Evolutionary conservation across 2,888 invertebrate species (phyloP).

Genomic region (Griposia aprilina): DNA sequence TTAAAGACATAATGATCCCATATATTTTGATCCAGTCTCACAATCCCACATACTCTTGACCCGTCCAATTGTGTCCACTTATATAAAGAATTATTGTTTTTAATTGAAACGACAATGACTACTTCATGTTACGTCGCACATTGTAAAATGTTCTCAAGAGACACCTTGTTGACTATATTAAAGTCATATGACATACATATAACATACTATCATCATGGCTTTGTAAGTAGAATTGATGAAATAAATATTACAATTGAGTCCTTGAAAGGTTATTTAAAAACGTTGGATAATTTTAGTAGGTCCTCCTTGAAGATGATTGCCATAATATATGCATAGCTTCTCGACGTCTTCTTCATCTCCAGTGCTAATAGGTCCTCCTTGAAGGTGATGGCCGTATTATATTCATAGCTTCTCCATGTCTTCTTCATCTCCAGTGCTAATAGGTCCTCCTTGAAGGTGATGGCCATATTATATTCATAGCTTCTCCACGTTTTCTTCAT

Average conservation of each 20-base stretch:
- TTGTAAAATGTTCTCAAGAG: constrained; percentile 12
- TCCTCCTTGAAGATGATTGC: no score
- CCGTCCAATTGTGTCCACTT: constrained; percentile 49
- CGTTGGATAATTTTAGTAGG: not conserved
- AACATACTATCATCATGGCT: not conserved
- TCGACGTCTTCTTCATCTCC: not conserved
- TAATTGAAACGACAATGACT: constrained; percentile 79
- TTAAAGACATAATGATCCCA: constrained; percentile 27
- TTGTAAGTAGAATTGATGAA: constrained; percentile 12
- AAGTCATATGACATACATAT: constrained; percentile 11
- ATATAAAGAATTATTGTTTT: constrained; percentile 73
- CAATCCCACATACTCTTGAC: constrained; percentile 34
- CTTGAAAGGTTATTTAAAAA: not conserved
- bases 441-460: no score
- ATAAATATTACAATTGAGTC: not conserved
- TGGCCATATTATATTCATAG: not conserved
- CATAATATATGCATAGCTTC: not conserved
- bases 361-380: no score
- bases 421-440: no score
- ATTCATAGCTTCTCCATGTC: not conserved
- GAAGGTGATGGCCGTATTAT: not conserved
- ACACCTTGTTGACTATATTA: constrained; percentile 21
- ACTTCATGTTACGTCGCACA: constrained; percentile 27
- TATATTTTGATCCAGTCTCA: not conserved
- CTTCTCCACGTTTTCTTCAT: not conserved